Evolutionary conservation across 2,888 invertebrate genomes (phyloP).

Genomic region (Drosophila peninsularis): DNA sequence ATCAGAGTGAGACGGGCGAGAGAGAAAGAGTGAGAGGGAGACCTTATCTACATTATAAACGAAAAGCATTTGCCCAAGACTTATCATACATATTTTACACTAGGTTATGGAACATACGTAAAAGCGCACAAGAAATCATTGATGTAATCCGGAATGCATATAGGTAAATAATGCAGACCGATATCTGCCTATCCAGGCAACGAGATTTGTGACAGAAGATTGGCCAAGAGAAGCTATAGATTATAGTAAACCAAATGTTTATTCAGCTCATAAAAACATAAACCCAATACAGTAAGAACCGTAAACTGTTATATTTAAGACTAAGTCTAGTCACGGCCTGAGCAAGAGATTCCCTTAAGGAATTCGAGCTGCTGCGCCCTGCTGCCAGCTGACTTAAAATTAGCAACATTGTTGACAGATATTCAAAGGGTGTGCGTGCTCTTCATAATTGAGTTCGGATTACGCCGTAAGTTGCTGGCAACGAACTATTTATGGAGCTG

Average conservation of each 20-base stretch:
- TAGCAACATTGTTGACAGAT: neutral
- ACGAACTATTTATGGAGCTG: constrained; percentile 2
- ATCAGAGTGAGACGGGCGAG: neutral
- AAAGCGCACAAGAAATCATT: neutral
- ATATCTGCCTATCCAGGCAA: neutral
- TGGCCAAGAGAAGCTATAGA: neutral
- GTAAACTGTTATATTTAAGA: neutral
- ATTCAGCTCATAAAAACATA: too few relatives aligned
- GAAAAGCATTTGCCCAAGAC: neutral
- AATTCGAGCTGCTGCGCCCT: neutral
- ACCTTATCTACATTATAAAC: neutral
- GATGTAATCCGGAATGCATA: neutral
- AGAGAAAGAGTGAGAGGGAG: neutral
- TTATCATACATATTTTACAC: neutral
- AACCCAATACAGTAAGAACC: too few relatives aligned
- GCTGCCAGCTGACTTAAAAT: neutral
- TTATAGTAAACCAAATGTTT: neutral
- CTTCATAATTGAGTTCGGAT: constrained; percentile 6
- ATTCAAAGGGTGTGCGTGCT: neutral
- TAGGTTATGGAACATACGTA: neutral
- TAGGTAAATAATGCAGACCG: neutral
- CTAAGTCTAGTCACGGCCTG: neutral
- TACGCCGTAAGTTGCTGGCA: constrained; percentile 1
- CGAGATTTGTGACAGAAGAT: neutral
- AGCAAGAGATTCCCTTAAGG: neutral